Conservation (phyloP, 2,888 invertebrate species). For the Synergus umbraculus region DNA sequence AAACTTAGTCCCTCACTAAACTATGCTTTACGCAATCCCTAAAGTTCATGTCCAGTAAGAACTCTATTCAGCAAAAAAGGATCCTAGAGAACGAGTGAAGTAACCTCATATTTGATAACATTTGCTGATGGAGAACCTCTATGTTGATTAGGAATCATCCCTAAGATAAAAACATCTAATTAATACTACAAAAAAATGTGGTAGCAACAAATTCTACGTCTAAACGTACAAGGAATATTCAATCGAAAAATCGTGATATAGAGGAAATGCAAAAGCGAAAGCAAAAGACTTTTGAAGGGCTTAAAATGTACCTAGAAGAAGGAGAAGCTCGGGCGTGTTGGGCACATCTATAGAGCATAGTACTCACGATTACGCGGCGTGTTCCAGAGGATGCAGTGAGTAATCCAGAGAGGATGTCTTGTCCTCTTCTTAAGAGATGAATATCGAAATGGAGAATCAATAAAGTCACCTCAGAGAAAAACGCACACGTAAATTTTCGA, state of each 20-base stretch:
- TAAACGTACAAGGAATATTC: not conserved
- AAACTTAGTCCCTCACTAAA: not conserved
- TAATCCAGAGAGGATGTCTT: conserved; percentile 26
- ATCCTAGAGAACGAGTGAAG: not conserved
- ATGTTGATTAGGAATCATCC: not conserved
- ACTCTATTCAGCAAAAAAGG: not conserved
- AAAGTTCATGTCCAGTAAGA: not conserved
- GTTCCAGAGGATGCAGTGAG: conserved; percentile 22
- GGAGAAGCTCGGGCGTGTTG: conserved; percentile 20
- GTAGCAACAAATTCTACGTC: not conserved
- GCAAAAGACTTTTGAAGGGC: conserved; percentile 10
- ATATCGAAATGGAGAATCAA: not conserved
- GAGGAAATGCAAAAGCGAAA: not conserved
- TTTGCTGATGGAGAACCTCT: not conserved
- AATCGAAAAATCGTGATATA: not conserved
- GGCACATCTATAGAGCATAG: not conserved
- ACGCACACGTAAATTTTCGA: conserved; percentile 22
- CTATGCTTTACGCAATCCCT: not conserved
- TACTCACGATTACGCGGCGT: conserved; percentile 31
- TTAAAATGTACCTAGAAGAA: conserved; percentile 14
- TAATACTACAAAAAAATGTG: not conserved
- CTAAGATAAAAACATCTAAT: not conserved
- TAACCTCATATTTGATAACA: not conserved
- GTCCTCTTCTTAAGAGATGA: conserved; percentile 18
- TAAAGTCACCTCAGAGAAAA: not conserved